Evolutionary conservation across 1,140 invertebrate genomes (phyloP).

Genomic region (Diabrotica undecimpunctata): DNA sequence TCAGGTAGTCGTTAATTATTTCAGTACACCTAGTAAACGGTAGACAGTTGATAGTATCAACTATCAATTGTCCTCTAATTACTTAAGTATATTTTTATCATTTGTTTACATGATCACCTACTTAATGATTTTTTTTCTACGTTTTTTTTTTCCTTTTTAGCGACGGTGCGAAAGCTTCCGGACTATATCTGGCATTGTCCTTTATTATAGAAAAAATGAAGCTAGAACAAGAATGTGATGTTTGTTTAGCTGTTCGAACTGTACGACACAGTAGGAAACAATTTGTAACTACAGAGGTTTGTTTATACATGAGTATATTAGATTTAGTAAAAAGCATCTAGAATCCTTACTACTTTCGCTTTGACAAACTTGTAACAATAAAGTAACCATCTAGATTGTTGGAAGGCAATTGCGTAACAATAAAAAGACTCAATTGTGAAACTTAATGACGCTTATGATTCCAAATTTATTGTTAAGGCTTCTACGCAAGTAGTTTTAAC

Average conservation of each 20-base stretch:
- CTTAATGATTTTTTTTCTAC: too few relatives aligned
- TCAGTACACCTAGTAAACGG: too few relatives aligned
- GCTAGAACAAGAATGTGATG: conserved; percentile 46
- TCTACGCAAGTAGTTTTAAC: too few relatives aligned
- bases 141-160: conserved; percentile 26
- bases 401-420: neutral
- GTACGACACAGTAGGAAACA: conserved; percentile 42
- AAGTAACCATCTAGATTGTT: too few relatives aligned
- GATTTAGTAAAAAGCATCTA: neutral
- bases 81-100: too few relatives aligned
- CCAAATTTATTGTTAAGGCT: neutral
- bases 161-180: conserved; percentile 44
- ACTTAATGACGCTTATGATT: neutral
- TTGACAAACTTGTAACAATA: too few relatives aligned
- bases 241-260: conserved; percentile 42
- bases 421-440: neutral
- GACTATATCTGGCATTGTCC: conserved; percentile 41
- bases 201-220: conserved; percentile 47
- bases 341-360: neutral
- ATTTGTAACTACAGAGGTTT: conserved; percentile 34
- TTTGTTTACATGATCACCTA: too few relatives aligned
- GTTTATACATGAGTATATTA: neutral
- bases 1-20: too few relatives aligned
- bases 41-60: too few relatives aligned
- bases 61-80: too few relatives aligned